Base-by-base conservation (phyloP, 2,113 vertebrate genomes). In the Cinclus mexicanus region DNA sequence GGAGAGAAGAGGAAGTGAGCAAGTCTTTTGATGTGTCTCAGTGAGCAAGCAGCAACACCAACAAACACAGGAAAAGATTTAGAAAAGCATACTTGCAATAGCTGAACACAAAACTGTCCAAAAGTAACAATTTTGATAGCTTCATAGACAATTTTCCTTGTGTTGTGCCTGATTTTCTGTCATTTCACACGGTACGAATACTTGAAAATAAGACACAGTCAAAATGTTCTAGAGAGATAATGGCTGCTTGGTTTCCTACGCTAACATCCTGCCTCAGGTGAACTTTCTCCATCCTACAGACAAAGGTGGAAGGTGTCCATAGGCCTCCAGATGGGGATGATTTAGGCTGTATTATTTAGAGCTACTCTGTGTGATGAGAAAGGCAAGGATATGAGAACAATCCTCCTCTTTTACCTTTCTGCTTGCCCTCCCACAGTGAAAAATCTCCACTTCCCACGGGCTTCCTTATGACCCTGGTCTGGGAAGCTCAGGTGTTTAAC, bases 11-110 rank as follows among this genome's bases (percentile, higher is more conserved):
- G 31, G 35, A 86, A 56, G 33, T 28, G 76, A 4, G 3, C 60
- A 61, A 90, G 53, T 28, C 53, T 78, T 94, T 93, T 75, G 93
- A 83, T 90, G 59, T 41, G 37, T 65, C 87, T 94, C 74, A 25
- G 70, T 4, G 4, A 95, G 83, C 39, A 63, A 77, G 46, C 60
- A 55, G 52, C 3, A 4, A 50, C 42, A 67, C 25, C 71, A 74
- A 55, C 78, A 91, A 75, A 84, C 77, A 61, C 89, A 78, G 31
- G 59, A 39, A 68, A 84, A 90, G 69, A 55, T 80, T 92, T 61
- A 69, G 72, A 76, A 92, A 90, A 92, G 56, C 15, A 0, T 67
- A 10, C 21, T 55, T 61, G 35, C 77, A 94, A 90, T 56, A 93
- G 79, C 72, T 89, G 61, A 91, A 89, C 70, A 92, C 52, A 70